Evolutionary conservation across 1,140 invertebrate genomes (phyloP).

Genomic region (Choristoneura fumiferana): DNA sequence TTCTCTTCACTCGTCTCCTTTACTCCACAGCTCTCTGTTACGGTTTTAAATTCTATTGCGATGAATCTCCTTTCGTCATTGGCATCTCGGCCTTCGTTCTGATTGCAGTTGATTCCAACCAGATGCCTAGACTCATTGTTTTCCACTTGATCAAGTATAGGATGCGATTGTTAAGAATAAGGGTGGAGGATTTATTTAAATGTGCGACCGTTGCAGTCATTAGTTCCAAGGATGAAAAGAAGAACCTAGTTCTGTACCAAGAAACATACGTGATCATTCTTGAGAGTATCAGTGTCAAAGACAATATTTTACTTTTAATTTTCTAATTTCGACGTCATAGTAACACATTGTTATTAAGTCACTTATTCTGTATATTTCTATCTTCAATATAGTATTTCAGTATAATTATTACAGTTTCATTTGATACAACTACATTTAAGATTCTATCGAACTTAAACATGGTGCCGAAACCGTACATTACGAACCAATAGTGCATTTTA

Average conservation of each 20-base stretch:
- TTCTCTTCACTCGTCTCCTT: background rate
- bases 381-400: too few species aligned
- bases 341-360: too few species aligned
- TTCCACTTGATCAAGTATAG: constrained; percentile 3
- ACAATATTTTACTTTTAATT: too few species aligned
- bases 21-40: background rate
- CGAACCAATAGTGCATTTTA: too few species aligned
- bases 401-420: too few species aligned
- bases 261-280: background rate
- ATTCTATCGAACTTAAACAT: too few species aligned
- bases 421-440: too few species aligned
- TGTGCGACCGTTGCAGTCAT: background rate
- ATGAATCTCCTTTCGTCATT: background rate
- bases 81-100: background rate
- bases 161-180: background rate
- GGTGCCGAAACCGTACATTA: too few species aligned
- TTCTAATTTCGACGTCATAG: too few species aligned
- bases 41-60: background rate
- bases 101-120: constrained; percentile 5
- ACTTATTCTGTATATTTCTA: too few species aligned
- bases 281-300: background rate
- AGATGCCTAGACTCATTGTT: background rate
- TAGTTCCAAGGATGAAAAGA: background rate
- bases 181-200: background rate
- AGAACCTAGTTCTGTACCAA: background rate